A percentile compares a stretch with the other conserved stretches of the same genome.
phyloP scores from a whole-genome alignment of 2,113 vertebrate genomes.

The Alethe diademata region DNA sequence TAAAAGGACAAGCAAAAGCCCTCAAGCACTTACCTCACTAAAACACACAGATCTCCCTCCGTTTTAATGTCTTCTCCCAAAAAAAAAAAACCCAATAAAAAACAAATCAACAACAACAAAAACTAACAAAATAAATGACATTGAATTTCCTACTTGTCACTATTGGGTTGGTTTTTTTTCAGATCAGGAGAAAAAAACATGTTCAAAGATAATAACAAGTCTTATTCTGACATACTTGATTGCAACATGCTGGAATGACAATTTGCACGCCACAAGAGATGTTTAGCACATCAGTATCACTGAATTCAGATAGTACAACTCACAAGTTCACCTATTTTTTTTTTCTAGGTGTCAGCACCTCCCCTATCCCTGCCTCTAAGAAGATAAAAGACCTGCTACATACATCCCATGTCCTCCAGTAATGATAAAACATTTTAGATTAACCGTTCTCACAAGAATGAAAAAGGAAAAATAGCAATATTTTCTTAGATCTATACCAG shows the following conservation, averaged over 20 bases:
- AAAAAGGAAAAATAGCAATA: background rate
- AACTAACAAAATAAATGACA: background rate
- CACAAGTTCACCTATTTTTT: background rate
- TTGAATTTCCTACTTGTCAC: background rate
- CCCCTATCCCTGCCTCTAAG: background rate
- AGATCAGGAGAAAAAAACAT: background rate
- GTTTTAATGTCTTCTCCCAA: background rate
- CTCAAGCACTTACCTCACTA: background rate
- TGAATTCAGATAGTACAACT: background rate
- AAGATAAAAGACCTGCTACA: background rate
- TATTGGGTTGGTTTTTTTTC: background rate
- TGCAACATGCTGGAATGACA: background rate
- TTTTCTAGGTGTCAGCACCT: background rate
- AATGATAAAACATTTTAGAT: background rate
- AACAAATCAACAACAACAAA: background rate
- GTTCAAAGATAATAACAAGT: constrained; percentile 18
- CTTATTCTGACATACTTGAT: constrained; percentile 24
- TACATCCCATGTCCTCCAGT: background rate
- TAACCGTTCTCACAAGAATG: background rate
- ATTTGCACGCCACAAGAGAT: background rate
- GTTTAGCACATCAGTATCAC: background rate
- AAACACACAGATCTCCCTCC: background rate
- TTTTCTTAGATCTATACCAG: background rate
- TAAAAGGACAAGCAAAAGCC: constrained; percentile 12
- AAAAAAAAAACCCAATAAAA: background rate